Percentiles rank a stretch among this genome's conserved stretches.
Conservation (phyloP, 2,888 invertebrate species). For the Plagodis pulveraria region DNA sequence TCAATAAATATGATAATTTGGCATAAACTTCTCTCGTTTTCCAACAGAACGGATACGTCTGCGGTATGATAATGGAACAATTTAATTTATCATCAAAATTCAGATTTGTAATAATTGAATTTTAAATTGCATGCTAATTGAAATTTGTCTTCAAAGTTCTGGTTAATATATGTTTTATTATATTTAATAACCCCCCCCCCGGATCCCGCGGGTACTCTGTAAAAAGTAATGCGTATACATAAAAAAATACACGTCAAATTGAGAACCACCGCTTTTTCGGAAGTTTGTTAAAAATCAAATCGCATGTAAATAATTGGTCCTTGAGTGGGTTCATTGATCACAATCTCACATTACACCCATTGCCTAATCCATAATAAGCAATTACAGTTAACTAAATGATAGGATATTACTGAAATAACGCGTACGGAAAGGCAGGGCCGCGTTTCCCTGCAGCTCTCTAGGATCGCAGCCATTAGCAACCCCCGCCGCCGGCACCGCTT, state of each 20-base stretch:
- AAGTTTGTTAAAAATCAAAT: slow-evolving; percentile 14
- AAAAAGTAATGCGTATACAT: too few relatives aligned
- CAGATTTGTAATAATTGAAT: neutral
- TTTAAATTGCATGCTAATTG: neutral
- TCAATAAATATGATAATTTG: slow-evolving; percentile 50
- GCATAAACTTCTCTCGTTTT: slow-evolving; percentile 38
- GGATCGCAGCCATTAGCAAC: slow-evolving; percentile 55
- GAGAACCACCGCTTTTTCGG: too few relatives aligned
- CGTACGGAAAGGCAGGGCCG: slow-evolving; percentile 31
- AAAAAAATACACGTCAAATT: too few relatives aligned
- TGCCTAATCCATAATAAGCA: slow-evolving; percentile 20
- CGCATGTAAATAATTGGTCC: slow-evolving; percentile 12
- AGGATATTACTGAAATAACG: slow-evolving; percentile 46
- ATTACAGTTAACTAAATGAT: slow-evolving; percentile 32
- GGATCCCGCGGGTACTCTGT: too few relatives aligned
- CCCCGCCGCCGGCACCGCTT: slow-evolving; percentile 48
- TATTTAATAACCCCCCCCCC: too few relatives aligned
- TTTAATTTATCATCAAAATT: neutral
- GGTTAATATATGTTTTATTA: slow-evolving; percentile 17
- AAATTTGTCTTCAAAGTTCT: neutral
- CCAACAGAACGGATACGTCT: slow-evolving; percentile 19
- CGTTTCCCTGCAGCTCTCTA: slow-evolving; percentile 60
- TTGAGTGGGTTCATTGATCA: slow-evolving; percentile 20
- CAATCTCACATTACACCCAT: neutral
- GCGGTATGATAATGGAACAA: neutral